A percentile compares a stretch with the other conserved stretches of the same genome.
phyloP scores from a whole-genome alignment of 2,113 vertebrate species.

The Bubo blakistoni region DNA sequence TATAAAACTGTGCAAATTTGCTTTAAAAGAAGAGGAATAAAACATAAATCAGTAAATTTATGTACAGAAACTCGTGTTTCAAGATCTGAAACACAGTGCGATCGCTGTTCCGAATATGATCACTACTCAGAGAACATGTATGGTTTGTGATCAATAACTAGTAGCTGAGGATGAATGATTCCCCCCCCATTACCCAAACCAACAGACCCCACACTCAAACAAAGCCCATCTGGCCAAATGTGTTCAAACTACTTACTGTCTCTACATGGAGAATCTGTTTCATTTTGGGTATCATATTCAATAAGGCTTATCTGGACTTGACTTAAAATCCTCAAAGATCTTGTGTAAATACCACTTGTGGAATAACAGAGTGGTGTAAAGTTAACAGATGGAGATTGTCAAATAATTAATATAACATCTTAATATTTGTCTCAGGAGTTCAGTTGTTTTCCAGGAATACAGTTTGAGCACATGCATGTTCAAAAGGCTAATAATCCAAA shows the following conservation, averaged over 20 bases:
- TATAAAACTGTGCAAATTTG: neutral
- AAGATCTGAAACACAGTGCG: neutral
- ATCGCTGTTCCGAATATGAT: neutral
- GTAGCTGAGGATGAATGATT: neutral
- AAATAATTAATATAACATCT: slow-evolving; percentile 3
- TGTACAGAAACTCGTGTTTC: neutral
- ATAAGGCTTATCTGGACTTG: neutral
- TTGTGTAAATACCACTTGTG: slow-evolving; percentile 1
- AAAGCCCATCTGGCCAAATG: neutral
- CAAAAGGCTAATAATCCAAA: neutral
- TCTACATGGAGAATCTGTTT: neutral
- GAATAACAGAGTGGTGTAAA: neutral
- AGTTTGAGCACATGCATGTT: neutral
- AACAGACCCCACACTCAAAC: neutral
- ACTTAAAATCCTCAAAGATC: slow-evolving; percentile 8
- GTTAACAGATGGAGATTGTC: slow-evolving; percentile 7
- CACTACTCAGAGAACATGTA: neutral
- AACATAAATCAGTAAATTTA: neutral
- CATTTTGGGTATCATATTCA: neutral
- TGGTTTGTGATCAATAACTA: neutral
- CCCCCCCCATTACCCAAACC: neutral
- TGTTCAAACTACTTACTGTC: neutral
- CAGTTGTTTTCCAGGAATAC: neutral
- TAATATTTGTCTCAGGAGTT: neutral
- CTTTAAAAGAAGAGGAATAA: neutral